Conservation (phyloP, 1,140 invertebrate species). For the Tetragnatha versicolor region DNA sequence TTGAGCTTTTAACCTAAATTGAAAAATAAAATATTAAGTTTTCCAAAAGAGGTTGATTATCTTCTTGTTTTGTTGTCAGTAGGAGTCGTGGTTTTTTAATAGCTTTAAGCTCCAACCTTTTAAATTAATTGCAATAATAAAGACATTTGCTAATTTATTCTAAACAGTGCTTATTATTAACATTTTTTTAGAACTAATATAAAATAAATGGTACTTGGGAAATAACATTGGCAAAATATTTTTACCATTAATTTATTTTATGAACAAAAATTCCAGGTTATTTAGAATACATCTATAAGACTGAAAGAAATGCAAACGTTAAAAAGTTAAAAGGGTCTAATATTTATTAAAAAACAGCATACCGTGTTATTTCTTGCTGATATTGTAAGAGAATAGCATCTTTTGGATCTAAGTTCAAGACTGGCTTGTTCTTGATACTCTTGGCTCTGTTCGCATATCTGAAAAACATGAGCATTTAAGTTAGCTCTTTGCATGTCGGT, state of each 20-base stretch:
- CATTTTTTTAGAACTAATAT: not conserved
- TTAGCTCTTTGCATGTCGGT: not conserved
- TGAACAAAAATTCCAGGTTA: not conserved
- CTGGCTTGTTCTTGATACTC: constrained; percentile 94
- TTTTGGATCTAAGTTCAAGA: constrained; percentile 95
- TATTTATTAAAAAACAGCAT: too few species aligned
- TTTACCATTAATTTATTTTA: not conserved
- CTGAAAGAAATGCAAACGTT: not conserved
- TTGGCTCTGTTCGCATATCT: constrained; percentile 93
- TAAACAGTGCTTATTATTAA: not conserved
- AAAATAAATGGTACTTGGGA: not conserved
- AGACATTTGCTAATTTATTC: not conserved
- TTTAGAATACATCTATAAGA: not conserved
- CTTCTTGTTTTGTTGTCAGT: too few species aligned
- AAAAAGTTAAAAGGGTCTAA: too few species aligned
- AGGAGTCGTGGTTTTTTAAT: too few species aligned
- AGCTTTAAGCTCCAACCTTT: not conserved
- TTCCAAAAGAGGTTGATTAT: not conserved
- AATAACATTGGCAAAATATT: not conserved
- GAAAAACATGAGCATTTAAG: constrained; percentile 25
- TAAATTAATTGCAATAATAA: not conserved
- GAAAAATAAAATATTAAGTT: not conserved
- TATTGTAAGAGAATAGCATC: constrained; percentile 87
- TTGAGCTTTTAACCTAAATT: constrained; percentile 64
- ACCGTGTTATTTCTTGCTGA: constrained; percentile 81